Conservation (phyloP, 2,113 vertebrate genomes). For the Festucalex cinctus region DNA sequence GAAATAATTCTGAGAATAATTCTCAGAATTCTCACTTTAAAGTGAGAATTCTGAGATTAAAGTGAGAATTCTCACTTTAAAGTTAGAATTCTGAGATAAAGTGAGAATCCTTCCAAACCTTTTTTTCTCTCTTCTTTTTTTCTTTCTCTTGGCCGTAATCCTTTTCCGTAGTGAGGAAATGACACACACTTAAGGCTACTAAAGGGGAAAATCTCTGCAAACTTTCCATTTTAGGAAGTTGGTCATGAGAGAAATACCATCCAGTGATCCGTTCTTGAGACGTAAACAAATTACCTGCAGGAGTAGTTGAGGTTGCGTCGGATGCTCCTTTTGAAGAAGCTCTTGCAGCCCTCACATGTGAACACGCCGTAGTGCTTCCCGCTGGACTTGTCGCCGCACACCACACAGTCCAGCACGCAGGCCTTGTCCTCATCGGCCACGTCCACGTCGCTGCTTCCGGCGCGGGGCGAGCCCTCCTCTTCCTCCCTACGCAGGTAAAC, state of each 20-base stretch:
- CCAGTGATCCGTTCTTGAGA: not conserved
- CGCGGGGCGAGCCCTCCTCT: constrained; percentile 83
- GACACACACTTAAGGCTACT: not conserved
- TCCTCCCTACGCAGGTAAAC: constrained; percentile 80
- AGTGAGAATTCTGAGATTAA: too few species aligned
- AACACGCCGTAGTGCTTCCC: constrained; percentile 94
- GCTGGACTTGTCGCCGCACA: constrained; percentile 92
- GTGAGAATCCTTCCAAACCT: too few species aligned
- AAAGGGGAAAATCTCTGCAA: not conserved
- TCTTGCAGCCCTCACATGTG: constrained; percentile 96
- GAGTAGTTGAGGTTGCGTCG: constrained; percentile 91
- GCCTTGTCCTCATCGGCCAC: constrained; percentile 83
- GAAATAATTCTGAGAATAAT: too few species aligned
- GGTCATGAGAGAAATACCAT: not conserved
- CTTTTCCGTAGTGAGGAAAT: constrained; percentile 11
- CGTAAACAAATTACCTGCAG: constrained; percentile 77
- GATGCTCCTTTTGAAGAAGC: constrained; percentile 96
- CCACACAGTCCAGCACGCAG: constrained; percentile 88
- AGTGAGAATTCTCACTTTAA: too few species aligned
- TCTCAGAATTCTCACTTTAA: too few species aligned
- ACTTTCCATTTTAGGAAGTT: not conserved
- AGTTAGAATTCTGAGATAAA: too few species aligned
- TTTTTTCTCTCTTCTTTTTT: too few species aligned
- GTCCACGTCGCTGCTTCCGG: constrained; percentile 85
- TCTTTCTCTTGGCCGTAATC: too few species aligned